These are phyloP conservation scores for Eunapius fragilis DNA, from an alignment of 37 sponge, comb jelly and placozoan species.

Conservation along the genomic window DNA sequence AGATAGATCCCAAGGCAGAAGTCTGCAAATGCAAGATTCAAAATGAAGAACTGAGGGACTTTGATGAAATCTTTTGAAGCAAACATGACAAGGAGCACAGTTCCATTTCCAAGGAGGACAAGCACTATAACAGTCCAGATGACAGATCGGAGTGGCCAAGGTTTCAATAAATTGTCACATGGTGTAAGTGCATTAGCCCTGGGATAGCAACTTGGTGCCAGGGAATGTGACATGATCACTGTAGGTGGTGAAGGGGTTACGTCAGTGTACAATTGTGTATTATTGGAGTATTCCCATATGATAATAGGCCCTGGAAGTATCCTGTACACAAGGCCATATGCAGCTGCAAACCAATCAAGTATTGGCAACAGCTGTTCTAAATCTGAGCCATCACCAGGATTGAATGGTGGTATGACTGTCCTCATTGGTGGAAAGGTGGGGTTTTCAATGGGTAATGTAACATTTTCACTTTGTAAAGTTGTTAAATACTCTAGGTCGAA, in stretches of 20 bases:
- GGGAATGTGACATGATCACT: not conserved
- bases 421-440: no score
- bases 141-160: slow-evolving; percentile 53
- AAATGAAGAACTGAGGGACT: slow-evolving; percentile 68
- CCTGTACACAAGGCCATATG: no score
- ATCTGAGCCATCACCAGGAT: not conserved
- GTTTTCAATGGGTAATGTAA: no score
- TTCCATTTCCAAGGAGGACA: slow-evolving; percentile 66
- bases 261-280: not conserved
- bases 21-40: slow-evolving; percentile 88
- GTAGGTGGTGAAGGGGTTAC: not conserved
- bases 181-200: slow-evolving; percentile 54
- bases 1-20: slow-evolving; percentile 85
- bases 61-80: slow-evolving; percentile 55
- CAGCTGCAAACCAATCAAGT: no score
- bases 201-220: slow-evolving; percentile 62
- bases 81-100: slow-evolving; percentile 72
- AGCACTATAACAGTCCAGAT: slow-evolving; percentile 72
- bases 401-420: not conserved
- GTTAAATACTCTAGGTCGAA: not conserved
- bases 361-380: not conserved
- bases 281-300: not conserved
- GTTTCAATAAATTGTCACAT: slow-evolving; percentile 78
- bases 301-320: no score
- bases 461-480: no score